Conservation (phyloP, 2,888 invertebrate genomes). For the Cantharis lateralis region DNA sequence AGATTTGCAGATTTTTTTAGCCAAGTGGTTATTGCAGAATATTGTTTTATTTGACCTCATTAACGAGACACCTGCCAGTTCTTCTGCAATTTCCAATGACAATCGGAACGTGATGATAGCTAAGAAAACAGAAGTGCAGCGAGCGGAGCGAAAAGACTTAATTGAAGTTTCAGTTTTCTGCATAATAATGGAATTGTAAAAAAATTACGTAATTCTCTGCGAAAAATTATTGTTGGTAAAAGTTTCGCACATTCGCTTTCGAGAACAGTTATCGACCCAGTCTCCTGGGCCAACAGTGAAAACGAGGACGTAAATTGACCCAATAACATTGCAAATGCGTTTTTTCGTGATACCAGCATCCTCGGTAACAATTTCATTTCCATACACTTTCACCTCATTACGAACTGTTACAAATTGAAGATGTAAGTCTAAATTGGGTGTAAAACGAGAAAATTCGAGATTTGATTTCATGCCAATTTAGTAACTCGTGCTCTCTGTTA, state of each 20-base stretch:
- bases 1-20: not conserved
- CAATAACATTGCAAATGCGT: conserved; percentile 34
- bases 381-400: not conserved
- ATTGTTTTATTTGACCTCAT: not conserved
- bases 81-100: not conserved
- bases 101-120: not conserved
- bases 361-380: not conserved
- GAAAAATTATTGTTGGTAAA: conserved; percentile 1
- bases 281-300: conserved; percentile 37
- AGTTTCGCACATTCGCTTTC: conserved; percentile 28
- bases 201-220: not conserved
- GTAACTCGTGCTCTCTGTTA: not conserved
- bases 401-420: not conserved
- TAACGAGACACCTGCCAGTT: not conserved
- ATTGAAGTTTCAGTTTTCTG: not conserved
- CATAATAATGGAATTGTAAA: not conserved
- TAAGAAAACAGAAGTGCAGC: not conserved
- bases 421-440: not conserved
- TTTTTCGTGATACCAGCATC: not conserved
- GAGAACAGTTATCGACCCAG: conserved; percentile 29
- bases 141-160: not conserved
- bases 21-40: not conserved
- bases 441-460: not conserved
- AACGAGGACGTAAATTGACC: conserved; percentile 43
- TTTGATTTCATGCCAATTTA: not conserved